Evolutionary conservation across 2,888 invertebrate genomes (phyloP), one percentile per base, ranked within the genome.

Genomic region (Gonocerus acuteangulatus): DNA sequence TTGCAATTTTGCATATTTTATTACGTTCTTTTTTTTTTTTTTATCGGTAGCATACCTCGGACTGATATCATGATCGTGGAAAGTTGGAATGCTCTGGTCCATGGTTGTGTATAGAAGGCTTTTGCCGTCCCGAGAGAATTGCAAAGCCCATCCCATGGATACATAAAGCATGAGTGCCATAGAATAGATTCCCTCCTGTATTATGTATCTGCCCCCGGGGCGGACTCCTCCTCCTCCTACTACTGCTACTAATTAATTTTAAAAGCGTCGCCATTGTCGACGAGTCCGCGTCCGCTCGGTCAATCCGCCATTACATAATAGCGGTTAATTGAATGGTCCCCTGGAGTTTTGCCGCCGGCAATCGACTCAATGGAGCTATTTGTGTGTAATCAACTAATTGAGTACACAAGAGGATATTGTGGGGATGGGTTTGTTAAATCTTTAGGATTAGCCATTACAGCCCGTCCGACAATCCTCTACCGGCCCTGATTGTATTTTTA

Each of bases 371-470:
- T 57, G 57, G 47, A 13, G 44, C 21, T 57, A 51, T 56, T 61
- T 65, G 47, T 65, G 49, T 65, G 64, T 67, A 66, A 66, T 67
- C 66, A 66, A 66, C 64, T 67, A 67, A 66, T 67, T 67, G 67
- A 62, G 59, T 54, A 60, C 60, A 60, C 60, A 49, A 51, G 60
- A 39, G 44, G 48, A 27, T 23, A 54, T 54, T 61, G 61, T 47
- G 21, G 45, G 39, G 34, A 32, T n/a, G 47, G 57, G 57, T 54
- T 54, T 54, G 54, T 54, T 54, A 54, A 54, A 54, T 54, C 54
- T 54, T 19, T 15, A 42, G 54, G 39, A 54, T 54, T 54, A 57
- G 57, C 57, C 59, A 59, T 49, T 59, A 36, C 27, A 51, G 13
- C 51, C 49, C 11, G 34, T 16, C 9, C 9, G 27, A 27, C 34